phyloP scores from a whole-genome alignment of 2,797 vertebrate genomes.

The Coregonus suidteri region DNA sequence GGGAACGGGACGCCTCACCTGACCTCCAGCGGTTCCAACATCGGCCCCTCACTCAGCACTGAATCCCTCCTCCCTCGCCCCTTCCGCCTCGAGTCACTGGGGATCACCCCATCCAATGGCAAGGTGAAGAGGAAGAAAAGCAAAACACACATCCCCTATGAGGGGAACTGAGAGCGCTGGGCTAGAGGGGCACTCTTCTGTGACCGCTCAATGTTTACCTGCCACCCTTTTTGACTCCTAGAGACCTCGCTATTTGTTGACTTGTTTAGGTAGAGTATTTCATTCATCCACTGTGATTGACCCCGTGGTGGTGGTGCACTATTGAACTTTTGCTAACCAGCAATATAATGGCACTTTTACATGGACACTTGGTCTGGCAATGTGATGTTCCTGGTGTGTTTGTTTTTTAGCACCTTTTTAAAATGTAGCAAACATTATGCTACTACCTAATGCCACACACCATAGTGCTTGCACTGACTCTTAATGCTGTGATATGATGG shows the following conservation, averaged over 20 bases:
- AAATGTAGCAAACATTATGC: neutral
- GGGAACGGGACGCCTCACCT: constrained; percentile 58
- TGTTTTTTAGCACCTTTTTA: neutral
- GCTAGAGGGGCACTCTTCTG: neutral
- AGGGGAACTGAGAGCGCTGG: constrained; percentile 23
- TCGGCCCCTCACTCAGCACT: constrained; percentile 36
- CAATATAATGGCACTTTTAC: neutral
- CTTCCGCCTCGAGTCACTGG: constrained; percentile 84
- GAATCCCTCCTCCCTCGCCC: constrained; percentile 82
- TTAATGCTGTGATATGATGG: neutral
- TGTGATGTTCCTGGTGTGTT: neutral
- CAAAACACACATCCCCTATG: constrained; percentile 63
- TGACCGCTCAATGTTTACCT: neutral
- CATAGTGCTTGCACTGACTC: neutral
- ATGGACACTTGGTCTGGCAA: neutral
- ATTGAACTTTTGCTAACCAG: neutral
- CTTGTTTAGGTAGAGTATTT: neutral
- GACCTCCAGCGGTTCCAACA: constrained; percentile 51
- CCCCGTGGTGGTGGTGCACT: too few species aligned
- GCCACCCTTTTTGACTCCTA: neutral
- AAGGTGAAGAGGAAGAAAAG: constrained; percentile 82
- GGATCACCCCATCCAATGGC: constrained; percentile 53
- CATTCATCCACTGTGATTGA: neutral
- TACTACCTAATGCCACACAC: neutral
- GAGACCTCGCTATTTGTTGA: neutral